phyloP scores from a whole-genome alignment of 1,140 invertebrate species.

The Calliphora vicina region DNA sequence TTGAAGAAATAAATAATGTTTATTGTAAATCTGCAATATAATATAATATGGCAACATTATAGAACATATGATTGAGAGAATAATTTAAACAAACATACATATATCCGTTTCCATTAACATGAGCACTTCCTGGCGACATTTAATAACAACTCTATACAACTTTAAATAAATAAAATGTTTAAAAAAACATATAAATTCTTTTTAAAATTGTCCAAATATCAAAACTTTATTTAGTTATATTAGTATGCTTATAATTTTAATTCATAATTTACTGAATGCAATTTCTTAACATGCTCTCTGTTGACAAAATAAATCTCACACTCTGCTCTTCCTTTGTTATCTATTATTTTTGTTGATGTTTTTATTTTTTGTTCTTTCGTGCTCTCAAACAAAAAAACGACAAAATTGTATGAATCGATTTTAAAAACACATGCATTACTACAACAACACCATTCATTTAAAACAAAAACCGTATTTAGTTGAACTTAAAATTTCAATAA shows the following conservation, averaged over 20 bases:
- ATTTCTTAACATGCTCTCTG: neutral
- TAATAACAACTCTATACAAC: neutral
- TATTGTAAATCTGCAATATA: neutral
- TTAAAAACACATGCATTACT: neutral
- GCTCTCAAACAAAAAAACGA: neutral
- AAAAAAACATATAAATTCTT: neutral
- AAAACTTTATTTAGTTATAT: no score
- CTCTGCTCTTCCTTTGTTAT: neutral
- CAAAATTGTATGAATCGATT: neutral
- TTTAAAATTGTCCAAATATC: no score
- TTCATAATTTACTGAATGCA: neutral
- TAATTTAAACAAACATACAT: neutral
- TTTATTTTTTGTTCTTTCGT: neutral
- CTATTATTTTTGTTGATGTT: neutral
- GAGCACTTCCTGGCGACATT: neutral
- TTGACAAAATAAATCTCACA: neutral
- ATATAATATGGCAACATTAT: neutral
- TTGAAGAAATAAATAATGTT: no score
- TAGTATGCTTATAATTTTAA: no score
- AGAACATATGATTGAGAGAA: neutral
- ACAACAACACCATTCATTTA: neutral
- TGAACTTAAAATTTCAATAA: slow-evolving; percentile 2
- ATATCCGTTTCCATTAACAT: neutral
- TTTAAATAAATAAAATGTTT: neutral
- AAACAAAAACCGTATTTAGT: neutral